phyloP scores from a whole-genome alignment of 2,113 vertebrate species.

The Ochotona curzoniae region DNA sequence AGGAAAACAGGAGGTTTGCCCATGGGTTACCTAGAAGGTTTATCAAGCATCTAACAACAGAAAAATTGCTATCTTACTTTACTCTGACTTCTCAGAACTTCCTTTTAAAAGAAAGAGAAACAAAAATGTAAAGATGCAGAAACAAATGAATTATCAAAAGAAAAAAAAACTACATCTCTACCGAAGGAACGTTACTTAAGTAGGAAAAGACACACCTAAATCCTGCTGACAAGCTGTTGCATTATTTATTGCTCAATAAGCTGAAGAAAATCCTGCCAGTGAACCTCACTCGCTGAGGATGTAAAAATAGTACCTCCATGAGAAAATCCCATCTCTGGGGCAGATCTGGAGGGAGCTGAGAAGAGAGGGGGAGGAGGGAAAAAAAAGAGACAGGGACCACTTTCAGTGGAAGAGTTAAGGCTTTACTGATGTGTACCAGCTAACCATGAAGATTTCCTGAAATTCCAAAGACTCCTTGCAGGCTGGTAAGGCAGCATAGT shows the following conservation, averaged over 20 bases:
- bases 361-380: not conserved
- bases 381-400: not conserved
- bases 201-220: not conserved
- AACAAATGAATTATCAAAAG: slow-evolving; percentile 6
- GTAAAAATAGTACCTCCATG: slow-evolving; percentile 24
- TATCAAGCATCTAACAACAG: slow-evolving; percentile 34
- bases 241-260: slow-evolving; percentile 42
- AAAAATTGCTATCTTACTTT: not conserved
- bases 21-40: not conserved
- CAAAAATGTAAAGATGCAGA: not conserved
- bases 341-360: not conserved
- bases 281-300: not conserved
- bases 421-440: slow-evolving; percentile 30
- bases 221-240: not conserved
- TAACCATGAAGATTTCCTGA: slow-evolving; percentile 19
- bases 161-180: slow-evolving; percentile 1
- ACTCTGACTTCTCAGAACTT: not conserved
- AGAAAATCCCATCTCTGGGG: slow-evolving; percentile 41
- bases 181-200: not conserved
- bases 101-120: not conserved
- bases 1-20: not conserved
- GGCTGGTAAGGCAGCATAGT: not conserved
- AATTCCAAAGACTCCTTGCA: not conserved
- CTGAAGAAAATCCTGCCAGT: not conserved
- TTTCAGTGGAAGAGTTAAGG: not conserved